Base-by-base conservation (phyloP, 2,888 invertebrate genomes). In the Pinctada fucata region DNA sequence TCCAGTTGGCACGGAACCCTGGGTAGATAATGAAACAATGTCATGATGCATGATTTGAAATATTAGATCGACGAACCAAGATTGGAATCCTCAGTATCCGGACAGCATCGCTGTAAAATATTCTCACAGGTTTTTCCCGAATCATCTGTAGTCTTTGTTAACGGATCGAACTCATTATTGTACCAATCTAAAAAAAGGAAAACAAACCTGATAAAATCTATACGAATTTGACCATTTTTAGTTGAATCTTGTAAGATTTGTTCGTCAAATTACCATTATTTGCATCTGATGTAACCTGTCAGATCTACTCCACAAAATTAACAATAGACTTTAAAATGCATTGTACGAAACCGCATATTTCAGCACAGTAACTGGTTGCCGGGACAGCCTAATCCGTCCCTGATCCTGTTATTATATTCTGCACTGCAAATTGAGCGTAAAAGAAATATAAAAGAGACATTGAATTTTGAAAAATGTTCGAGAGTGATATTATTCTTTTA, bases 31-130 rank as follows among this genome's bases (percentile, higher is more conserved):
- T 31, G 31, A 31, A 31, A 31, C 31, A 31, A 31, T 31, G 31
- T 31, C 31, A 31, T 31, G 31, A 31, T 31, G 31, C 1, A 31
- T 31, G 31, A 31, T 31, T 31, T 31, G 31, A 31, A 31, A 31
- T 31, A 1, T 31, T 31, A 31, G 31, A 31, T 31, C 31, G 31
- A 16, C 47, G 10, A 45, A 68, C 68, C 68, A 45, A 68, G 13
- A 68, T 68, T 68, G 16, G 68, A 68, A 47, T 68, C 68, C 47
- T 68, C 68, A 68, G 45, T 47, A 48, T 68, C 68, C 10, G 68
- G 8, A 47, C 68, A 68, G 47, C 68, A 68, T 31, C 68, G 3
- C 47, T 16, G 47, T 4, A 47, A 47, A 10, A 68, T 16, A 6
- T 13, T 13, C 4, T 68, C 68, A 31, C 31, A 31, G 1, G 16